Base-by-base conservation (phyloP, 2,888 invertebrate genomes). In the Thymelicus sylvestris region DNA sequence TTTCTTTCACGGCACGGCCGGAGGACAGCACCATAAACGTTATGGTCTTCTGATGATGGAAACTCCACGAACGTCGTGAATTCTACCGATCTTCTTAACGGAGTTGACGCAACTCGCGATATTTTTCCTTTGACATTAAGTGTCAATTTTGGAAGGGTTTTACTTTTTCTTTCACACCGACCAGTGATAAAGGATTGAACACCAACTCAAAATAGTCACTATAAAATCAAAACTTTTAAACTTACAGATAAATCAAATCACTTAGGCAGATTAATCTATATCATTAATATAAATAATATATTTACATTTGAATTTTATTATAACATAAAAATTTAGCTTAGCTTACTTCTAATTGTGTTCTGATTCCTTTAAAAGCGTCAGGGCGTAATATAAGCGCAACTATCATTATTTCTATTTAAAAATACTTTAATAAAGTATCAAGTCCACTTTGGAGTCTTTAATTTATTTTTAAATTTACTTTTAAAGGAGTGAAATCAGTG, bases 401-500 rank as follows among this genome's bases (percentile, higher is more conserved):
- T 77, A 80, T 78, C 74, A 78, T 76, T 78, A 83, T 83, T 84
- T 83, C 79, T 87, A 86, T 77, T 80, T 73, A 66, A 73, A 74
- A 82, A 79, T 80, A 80, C 76, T 78, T 81, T 75, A 78, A 81
- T 83, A 77, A 79, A 74, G 77, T 76, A 77, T 74, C 77, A 78
- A 78, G 77, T 78, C 77, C 80, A 81, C 74, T 77, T 76, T 80
- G 78, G 78, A 82, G 81, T 82, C 80, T 83, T 83, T 81, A 80
- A 78, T 83, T 80, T 81, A 24, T 10, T 80, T 79, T 79, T 74
- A 73, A 81, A 78, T 78, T 78, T 47, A 65, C 41, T 76, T 77
- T 82, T 80, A 80, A 80, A 82, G 80, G 80, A 86, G 81, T 84
- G 84, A 82, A 86, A 84, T 86, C 82, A 77, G 78, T 79, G 76